Percentiles rank a stretch among this genome's conserved stretches.
phyloP scores from a whole-genome alignment of 53 echinoderm and acorn worm genomes.

The Actinopyga echinites region DNA sequence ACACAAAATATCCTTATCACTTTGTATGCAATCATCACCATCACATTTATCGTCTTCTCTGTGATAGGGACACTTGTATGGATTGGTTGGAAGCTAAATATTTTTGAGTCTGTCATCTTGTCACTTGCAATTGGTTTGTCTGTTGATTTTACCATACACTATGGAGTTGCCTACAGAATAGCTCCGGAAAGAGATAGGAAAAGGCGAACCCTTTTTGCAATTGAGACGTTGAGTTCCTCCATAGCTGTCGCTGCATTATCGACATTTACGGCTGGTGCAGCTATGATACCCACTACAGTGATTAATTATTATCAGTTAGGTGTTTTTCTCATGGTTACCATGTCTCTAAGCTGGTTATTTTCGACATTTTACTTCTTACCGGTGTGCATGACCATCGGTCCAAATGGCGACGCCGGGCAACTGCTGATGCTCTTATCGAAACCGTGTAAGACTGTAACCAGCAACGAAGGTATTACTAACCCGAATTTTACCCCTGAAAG shows the following conservation, averaged over 20 bases:
- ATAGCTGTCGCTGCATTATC: conserved; percentile 76
- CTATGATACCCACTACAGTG: conserved; percentile 68
- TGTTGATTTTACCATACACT: conserved; percentile 76
- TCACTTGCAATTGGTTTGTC: no score
- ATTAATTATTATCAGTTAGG: conserved; percentile 70
- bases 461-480: no score
- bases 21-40: conserved; percentile 52
- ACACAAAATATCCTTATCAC: conserved; percentile 60
- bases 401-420: conserved; percentile 58
- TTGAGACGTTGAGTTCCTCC: conserved; percentile 54
- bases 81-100: conserved; percentile 74
- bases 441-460: neutral
- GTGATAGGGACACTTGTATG: conserved; percentile 56
- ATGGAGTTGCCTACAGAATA: conserved; percentile 70
- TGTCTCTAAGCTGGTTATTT: conserved; percentile 73
- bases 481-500: no score
- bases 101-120: conserved; percentile 62
- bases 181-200: conserved; percentile 40
- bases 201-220: conserved; percentile 34
- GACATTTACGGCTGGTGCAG: conserved; percentile 70
- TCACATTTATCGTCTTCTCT: conserved; percentile 58
- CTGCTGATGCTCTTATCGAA: conserved; percentile 10
- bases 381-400: conserved; percentile 67
- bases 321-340: conserved; percentile 67
- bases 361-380: conserved; percentile 80